Base-by-base conservation (phyloP, 2,888 invertebrate genomes). In the Corythucha ciliata region DNA sequence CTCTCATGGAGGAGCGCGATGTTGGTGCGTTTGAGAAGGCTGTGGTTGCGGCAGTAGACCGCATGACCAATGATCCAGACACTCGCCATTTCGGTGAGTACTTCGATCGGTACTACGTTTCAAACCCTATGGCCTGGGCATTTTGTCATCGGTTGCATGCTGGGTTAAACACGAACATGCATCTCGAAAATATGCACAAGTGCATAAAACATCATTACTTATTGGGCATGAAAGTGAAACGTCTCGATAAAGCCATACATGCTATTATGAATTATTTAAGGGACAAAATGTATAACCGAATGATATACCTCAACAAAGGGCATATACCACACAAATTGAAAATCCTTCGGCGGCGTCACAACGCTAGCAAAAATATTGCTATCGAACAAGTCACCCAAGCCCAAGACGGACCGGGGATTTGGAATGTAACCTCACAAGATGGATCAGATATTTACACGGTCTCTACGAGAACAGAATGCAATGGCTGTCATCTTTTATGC, bases 131-230 rank as follows among this genome's bases (percentile, higher is more conserved):
- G n/a, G 8, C 29, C 14, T 45, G 45, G 32, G 59, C 60, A 22
- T 57, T 58, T 55, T 60, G 61, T 32, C 57, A 52, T 37, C 27
- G 61, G 24, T 26, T 56, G 16, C 36, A 60, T 34, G 41, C 40
- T 36, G 60, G 59, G 8, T 18, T 63, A 2, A 63, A 63, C 37
- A 59, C 58, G 5, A 62, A 63, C 47, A 61, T 59, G 54, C 58
- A 60, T 42, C 25, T 63, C 10, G 63, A 63, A 53, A 51, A 51
- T 2, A 58, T 63, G 58, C 61, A 61, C 42, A 55, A 53, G 27
- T 55, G 53, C 1, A 16, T 63, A 3, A 61, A 61, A 52, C 56
- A 61, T 46, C 46, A 58, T 8, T 61, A 61, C 49, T 45, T 61
- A 14, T 40, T 55, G 4, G 58, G 59, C 6, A 59, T 62, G 52